Percentiles rank a stretch among this genome's conserved stretches.
Conservation (phyloP, 2,113 vertebrate genomes). For the Pitta sordida region DNA sequence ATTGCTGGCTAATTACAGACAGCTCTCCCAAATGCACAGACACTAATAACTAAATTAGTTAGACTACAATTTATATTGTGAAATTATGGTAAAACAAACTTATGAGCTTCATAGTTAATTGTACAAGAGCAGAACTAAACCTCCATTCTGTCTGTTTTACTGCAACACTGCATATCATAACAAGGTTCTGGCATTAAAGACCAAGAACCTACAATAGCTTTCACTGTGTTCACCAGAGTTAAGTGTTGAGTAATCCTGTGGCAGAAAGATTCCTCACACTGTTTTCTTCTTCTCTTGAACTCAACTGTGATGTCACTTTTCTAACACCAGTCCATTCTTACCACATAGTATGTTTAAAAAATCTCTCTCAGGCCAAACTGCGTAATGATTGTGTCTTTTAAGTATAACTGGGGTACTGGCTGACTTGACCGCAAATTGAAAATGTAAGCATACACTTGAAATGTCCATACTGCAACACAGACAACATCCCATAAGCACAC, state of each 20-base stretch:
- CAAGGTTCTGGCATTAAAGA: background rate
- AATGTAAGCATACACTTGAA: fast-evolving
- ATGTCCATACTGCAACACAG: background rate
- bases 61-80: background rate
- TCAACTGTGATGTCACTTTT: background rate
- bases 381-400: background rate
- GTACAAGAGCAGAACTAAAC: background rate
- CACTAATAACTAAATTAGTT: background rate
- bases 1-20: background rate
- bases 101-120: background rate
- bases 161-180: background rate
- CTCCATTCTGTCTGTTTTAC: background rate
- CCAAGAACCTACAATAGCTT: background rate
- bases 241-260: background rate
- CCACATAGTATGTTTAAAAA: background rate
- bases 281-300: background rate
- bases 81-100: background rate
- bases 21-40: background rate
- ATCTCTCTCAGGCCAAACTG: background rate
- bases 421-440: background rate
- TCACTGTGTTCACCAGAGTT: background rate
- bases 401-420: background rate
- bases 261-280: background rate
- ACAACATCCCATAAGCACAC: fast-evolving
- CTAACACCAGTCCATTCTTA: background rate